Conservation (phyloP, 2,113 vertebrate species). For the Aix galericulata region DNA sequence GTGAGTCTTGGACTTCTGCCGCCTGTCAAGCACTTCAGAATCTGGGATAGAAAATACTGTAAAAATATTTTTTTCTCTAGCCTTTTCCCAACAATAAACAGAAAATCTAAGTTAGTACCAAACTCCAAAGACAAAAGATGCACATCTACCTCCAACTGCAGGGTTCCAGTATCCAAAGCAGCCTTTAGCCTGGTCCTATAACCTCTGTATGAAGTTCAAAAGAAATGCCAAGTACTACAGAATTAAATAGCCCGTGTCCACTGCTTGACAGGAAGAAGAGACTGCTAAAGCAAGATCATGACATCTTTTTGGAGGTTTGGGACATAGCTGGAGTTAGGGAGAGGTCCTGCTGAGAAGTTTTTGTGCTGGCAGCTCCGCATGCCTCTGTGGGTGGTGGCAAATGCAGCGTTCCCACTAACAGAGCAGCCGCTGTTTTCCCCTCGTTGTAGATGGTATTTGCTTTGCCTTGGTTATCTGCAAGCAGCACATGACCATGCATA, state of each 20-base stretch:
- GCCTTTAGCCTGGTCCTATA: background rate
- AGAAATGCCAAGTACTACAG: background rate
- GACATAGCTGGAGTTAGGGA: background rate
- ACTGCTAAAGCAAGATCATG: background rate
- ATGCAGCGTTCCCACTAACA: background rate
- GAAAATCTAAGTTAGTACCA: background rate
- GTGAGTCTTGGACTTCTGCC: constrained; percentile 5
- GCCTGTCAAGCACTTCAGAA: rapidly evolving
- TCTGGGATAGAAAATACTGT: background rate
- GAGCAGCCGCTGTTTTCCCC: background rate
- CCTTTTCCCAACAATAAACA: background rate
- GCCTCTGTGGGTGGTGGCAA: background rate
- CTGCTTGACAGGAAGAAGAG: background rate
- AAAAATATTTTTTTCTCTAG: background rate
- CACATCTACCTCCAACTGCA: background rate
- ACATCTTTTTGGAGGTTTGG: background rate
- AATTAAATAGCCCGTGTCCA: background rate
- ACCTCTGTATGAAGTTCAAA: background rate
- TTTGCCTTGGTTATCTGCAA: background rate
- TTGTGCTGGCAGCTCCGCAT: background rate
- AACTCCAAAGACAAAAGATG: background rate
- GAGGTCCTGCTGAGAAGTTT: background rate
- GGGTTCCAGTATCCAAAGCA: background rate
- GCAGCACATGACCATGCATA: background rate
- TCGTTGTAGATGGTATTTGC: background rate